A percentile compares a stretch with the other conserved stretches of the same genome.
Evolutionary conservation across 2,888 invertebrate genomes (phyloP).

Genomic region (Aleiodes testaceus): DNA sequence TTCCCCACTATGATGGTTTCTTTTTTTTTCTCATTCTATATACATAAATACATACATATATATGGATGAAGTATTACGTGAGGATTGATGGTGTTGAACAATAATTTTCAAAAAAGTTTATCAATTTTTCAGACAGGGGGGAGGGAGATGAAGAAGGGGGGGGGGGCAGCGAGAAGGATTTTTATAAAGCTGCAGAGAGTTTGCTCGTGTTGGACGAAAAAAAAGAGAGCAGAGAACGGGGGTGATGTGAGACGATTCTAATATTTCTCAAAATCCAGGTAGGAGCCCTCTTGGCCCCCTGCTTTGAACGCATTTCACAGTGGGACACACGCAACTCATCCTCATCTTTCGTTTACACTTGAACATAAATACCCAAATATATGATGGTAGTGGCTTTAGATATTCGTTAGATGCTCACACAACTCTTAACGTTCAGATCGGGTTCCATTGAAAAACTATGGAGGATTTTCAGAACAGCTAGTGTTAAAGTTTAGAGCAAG

Average conservation of each 20-base stretch:
- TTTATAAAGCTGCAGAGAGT: not conserved
- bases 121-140: not conserved
- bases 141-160: conserved; percentile 44
- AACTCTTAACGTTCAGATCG: conserved; percentile 52
- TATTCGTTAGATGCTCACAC: conserved; percentile 30
- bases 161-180: not conserved
- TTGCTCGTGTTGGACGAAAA: not conserved
- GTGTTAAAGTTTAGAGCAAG: conserved; percentile 27
- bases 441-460: conserved; percentile 53
- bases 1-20: conserved; percentile 7
- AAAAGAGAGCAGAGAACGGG: conserved; percentile 27
- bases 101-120: not conserved
- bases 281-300: conserved; percentile 55
- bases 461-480: not conserved
- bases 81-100: not conserved
- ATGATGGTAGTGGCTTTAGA: not conserved
- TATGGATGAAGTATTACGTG: too few species aligned
- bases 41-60: too few species aligned
- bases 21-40: conserved; percentile 28
- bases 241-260: conserved; percentile 54
- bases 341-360: conserved; percentile 30
- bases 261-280: conserved; percentile 50
- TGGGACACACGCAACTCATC: conserved; percentile 41
- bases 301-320: conserved; percentile 57
- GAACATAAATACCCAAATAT: not conserved